Evolutionary conservation across 2,797 vertebrate genomes (phyloP).

Genomic region (Hapalemur alaotrensis): DNA sequence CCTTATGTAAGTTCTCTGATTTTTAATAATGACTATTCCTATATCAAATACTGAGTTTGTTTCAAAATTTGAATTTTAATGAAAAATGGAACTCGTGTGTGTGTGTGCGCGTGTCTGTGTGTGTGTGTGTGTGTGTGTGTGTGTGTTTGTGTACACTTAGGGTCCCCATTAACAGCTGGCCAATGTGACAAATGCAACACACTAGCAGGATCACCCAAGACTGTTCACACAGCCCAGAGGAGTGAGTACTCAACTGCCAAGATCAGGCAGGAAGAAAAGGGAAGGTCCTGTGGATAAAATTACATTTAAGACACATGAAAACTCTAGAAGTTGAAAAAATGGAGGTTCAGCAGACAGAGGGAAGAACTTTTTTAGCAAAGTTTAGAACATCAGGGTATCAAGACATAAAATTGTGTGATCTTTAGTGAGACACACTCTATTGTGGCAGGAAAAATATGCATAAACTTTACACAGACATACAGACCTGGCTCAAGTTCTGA

Average conservation of each 20-base stretch:
- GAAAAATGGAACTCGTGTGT: background rate
- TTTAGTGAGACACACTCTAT: background rate
- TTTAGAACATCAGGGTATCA: background rate
- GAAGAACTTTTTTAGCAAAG: background rate
- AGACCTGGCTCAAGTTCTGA: background rate
- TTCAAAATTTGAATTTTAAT: background rate
- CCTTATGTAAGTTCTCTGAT: background rate
- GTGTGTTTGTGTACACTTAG: background rate
- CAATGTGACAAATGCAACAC: background rate
- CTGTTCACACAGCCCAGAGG: background rate
- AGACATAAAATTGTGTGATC: background rate
- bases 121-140: background rate
- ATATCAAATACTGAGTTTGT: background rate
- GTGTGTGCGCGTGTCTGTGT: background rate
- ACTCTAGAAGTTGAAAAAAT: background rate
- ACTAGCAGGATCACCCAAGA: background rate
- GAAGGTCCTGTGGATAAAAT: background rate
- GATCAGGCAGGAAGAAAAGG: background rate
- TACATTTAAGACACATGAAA: background rate
- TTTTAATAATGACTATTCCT: constrained; percentile 14
- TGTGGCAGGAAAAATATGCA: background rate
- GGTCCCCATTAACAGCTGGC: background rate
- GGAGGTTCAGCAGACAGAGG: background rate
- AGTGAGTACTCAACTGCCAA: background rate
- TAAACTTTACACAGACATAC: background rate